phyloP scores from a whole-genome alignment of 2,797 vertebrate genomes.

The Cephalopachus bancanus region DNA sequence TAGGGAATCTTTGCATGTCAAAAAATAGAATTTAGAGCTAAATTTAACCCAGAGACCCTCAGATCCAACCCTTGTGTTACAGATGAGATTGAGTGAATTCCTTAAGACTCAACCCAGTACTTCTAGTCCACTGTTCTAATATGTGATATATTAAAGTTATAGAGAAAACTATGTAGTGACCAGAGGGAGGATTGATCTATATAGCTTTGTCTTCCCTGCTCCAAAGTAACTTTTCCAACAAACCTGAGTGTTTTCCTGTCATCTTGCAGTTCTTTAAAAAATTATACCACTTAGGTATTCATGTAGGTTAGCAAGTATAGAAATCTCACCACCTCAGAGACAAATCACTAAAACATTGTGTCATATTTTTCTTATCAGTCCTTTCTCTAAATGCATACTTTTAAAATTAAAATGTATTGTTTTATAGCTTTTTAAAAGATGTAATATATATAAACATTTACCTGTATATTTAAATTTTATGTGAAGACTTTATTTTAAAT shows the following conservation, averaged over 20 bases:
- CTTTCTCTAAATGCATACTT: background rate
- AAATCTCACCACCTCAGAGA: background rate
- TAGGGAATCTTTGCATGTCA: background rate
- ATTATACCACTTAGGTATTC: background rate
- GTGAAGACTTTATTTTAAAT: background rate
- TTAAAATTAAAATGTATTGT: constrained; percentile 22
- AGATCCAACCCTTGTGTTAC: background rate
- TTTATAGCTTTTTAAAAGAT: constrained; percentile 27
- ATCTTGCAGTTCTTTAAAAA: background rate
- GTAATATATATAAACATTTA: background rate
- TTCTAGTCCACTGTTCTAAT: background rate
- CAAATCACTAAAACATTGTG: constrained; percentile 1
- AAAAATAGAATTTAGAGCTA: background rate
- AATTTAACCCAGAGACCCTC: background rate
- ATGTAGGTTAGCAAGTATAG: background rate
- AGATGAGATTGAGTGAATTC: background rate
- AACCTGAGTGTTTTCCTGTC: background rate
- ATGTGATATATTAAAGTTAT: background rate
- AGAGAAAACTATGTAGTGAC: background rate
- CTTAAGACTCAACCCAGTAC: background rate
- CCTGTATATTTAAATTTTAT: background rate
- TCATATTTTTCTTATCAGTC: background rate
- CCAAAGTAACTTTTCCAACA: background rate
- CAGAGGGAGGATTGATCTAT: background rate
- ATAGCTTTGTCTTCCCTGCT: background rate